A percentile compares a stretch with the other conserved stretches of the same genome.
Conservation (phyloP, 1,140 invertebrate species). For the Trichomalopsis sarcophagae region DNA sequence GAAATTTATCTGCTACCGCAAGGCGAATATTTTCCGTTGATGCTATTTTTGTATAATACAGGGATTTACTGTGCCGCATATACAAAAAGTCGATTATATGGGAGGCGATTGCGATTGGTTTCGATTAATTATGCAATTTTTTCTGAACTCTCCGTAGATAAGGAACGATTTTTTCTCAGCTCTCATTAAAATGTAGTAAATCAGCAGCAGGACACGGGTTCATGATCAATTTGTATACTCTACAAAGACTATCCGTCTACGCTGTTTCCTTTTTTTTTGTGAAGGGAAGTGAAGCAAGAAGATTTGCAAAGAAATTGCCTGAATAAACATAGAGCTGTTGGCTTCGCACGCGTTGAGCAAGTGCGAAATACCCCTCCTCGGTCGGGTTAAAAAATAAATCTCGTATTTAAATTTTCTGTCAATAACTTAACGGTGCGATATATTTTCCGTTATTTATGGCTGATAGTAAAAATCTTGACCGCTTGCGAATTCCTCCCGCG, state of each 20-base stretch:
- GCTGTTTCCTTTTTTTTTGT: neutral
- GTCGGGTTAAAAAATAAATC: constrained; percentile 33
- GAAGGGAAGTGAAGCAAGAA: constrained; percentile 11
- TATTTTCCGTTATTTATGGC: constrained; percentile 37
- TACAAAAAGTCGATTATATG: too few relatives aligned
- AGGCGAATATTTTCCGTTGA: neutral
- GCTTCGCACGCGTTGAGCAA: neutral
- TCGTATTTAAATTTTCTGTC: constrained; percentile 41
- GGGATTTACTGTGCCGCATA: too few relatives aligned
- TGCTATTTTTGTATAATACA: neutral
- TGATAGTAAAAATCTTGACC: constrained; percentile 31
- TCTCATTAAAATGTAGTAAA: neutral
- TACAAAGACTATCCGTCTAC: neutral
- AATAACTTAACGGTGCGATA: constrained; percentile 39
- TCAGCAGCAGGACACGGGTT: neutral
- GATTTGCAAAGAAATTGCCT: neutral
- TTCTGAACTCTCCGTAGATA: too few relatives aligned
- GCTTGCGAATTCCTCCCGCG: constrained; percentile 17
- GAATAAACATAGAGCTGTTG: neutral
- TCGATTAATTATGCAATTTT: too few relatives aligned
- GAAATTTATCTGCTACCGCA: neutral
- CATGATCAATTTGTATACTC: neutral
- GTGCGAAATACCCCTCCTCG: neutral
- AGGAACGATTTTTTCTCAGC: too few relatives aligned
- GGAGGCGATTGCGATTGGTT: too few relatives aligned